Base-by-base conservation (phyloP, 2,797 vertebrate genomes). In the Poecilia picta region DNA sequence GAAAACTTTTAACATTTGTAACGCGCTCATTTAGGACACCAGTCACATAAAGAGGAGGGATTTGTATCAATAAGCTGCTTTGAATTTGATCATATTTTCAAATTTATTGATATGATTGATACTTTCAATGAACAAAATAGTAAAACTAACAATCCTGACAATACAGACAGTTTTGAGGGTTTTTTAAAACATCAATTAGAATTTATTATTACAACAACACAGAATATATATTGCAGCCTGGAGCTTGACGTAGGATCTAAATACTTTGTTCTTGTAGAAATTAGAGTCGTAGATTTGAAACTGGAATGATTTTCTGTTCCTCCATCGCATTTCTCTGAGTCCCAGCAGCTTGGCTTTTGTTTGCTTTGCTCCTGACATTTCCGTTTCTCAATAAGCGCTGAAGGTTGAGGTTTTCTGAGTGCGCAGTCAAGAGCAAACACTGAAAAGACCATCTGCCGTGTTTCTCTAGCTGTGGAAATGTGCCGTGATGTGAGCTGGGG, bases 361-460 rank as follows among this genome's bases (percentile, higher is more conserved):
- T 78, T 66, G 12, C 20, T 15, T 36, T 59, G 23, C 25, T 49
- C 15, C 28, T 78, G 43, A 53, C 45, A 31, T 64, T 64, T 49
- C 45, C 15, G 49, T 51, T 25, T 51, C 15, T 73, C 28, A 8
- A 33, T 36, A 23, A 72, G n/a, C 5, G 8, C 55, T 49, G 28
- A 49, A 25, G 46, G 70, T 47, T 7, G 70, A n/a, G 53, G 13
- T 72, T 62, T 47, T 18, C 70, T 41, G 41, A 62, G 53, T 25
- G 76, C 47, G 64, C 74, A 79, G 70, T 62, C 43, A 66, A 78
- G 78, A 39, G 46, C 78, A 33, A 73, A n/a, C 57, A n/a, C 23
- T 64, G 43, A 4, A 80, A 86, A 74, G 46, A 64, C 81, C 77
- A 76, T 36, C 31, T 2, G 20, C 18, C 31, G 64, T 71, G 45